Base-by-base conservation (phyloP, 2,797 vertebrate species). In the Scleropages formosus region DNA sequence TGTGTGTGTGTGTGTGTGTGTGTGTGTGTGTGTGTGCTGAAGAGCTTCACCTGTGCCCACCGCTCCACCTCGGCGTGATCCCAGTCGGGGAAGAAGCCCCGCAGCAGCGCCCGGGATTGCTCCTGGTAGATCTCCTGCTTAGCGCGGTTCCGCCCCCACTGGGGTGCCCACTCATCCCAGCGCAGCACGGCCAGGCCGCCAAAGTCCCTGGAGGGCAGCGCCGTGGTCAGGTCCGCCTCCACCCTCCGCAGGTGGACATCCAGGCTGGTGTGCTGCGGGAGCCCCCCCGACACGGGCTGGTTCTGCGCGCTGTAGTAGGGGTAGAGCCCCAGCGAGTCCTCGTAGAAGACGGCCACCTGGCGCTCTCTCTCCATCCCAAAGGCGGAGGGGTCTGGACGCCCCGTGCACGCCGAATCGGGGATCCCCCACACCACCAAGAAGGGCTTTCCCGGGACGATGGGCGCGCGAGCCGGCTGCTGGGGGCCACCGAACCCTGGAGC, bases 401-500 rank as follows among this genome's bases (percentile, higher is more conserved):
- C 70, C 0, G 85, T 78, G 78, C 92, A 94, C 62, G 89, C 82
- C 4, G 89, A 82, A 75, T 93, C 89, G 0, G 85, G 82, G 78
- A 93, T 84, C 3, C 89, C 91, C 93, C 92, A 94, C 78, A 93
- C 86, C 73, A 92, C 88, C 49, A 92, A 85, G 72, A 93, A 93
- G 76, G 92, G 92, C 81, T 92, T 89, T 75, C 91, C 91, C 0
- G 90, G 89, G 13, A 92, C 84, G 27, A 94, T 86, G 72, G 93
- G 92, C 9, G 84, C 83, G 9, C 82, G 88, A 15, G 91, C 90
- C 13, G 86, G 88, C 58, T 83, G 84, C 0, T 82, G 72, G 3
- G 88, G 85, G 22, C 84, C 88, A 0, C 84, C 85, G 9, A 31
- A 22, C 24, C 79, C 76, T 4, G 82, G 68, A 18, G 78, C 78